Conservation (phyloP, 2,797 vertebrate genomes). For the Zenarchopterus dispar region DNA sequence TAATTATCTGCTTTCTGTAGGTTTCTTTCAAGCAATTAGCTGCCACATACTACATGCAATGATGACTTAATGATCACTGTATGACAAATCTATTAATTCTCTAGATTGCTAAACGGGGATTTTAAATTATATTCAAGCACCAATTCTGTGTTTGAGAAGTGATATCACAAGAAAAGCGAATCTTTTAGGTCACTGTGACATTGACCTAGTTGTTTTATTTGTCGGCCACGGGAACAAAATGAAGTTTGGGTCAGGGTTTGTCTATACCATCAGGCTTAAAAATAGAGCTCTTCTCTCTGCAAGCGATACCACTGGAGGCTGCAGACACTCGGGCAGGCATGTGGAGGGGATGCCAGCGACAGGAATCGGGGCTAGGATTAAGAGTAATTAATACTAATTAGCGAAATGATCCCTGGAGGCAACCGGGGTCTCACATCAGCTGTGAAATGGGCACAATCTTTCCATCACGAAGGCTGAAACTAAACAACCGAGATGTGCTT, state of each 20-base stretch:
- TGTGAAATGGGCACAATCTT: conserved; percentile 54
- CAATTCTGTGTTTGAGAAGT: conserved; percentile 17
- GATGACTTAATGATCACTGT: conserved; percentile 66
- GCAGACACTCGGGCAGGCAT: conserved; percentile 43
- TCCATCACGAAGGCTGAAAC: conserved; percentile 47
- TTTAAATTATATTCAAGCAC: conserved; percentile 45
- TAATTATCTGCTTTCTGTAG: conserved; percentile 68
- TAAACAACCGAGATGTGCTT: conserved; percentile 43
- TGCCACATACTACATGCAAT: conserved; percentile 45
- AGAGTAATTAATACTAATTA: conserved; percentile 86
- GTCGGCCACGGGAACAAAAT: no score
- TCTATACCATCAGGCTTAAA: conserved; percentile 54
- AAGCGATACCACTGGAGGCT: conserved; percentile 51
- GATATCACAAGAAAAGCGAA: not conserved
- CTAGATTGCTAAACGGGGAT: conserved; percentile 56
- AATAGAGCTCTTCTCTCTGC: conserved; percentile 55
- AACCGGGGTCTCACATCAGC: conserved; percentile 54
- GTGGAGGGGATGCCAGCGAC: conserved; percentile 62
- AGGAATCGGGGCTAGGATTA: conserved; percentile 75
- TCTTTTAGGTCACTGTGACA: conserved; percentile 3
- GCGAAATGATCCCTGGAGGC: conserved; percentile 65
- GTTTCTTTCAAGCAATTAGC: conserved; percentile 72
- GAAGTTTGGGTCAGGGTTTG: not conserved
- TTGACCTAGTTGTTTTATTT: conserved; percentile 47
- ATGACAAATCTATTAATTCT: conserved; percentile 66